Base-by-base conservation (phyloP, 2,888 invertebrate species). In the Zaprionus obscuricornis region DNA sequence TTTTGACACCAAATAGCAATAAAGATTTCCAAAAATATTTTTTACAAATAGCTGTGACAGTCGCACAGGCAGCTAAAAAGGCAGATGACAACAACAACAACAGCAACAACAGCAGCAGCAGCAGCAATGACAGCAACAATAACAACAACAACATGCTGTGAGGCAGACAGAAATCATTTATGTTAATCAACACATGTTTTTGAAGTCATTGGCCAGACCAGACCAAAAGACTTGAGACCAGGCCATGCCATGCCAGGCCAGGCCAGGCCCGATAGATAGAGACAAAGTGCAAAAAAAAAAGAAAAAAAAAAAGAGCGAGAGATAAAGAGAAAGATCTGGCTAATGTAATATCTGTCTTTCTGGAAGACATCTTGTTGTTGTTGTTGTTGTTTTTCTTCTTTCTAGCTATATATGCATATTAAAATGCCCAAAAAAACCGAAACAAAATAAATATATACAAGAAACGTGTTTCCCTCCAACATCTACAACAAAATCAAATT, bases 141-240 rank as follows among this genome's bases (percentile, higher is more conserved):
- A 60, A 20, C 49, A 49, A 18, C 17, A 11, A 16, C n/a, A 39
- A 5, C 33, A 50, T 45, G 58, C 66, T 70, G 66, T 54, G 60
- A 52, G 82, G 51, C 74, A 57, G 60, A 66, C 68, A 65, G 64
- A 77, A 83, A 82, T 85, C 79, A 74, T 85, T 85, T 81, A 81
- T 85, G 85, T 78, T 85, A 85, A 81, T 85, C 85, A 74, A 85
- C 75, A 81, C 78, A 70, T 82, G 82, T 79, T 82, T 82, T 72
- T 46, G 63, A 63, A 78, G 78, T 83, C 84, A 83, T 78, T 78
- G 78, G 84, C 78, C 81, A 74, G 55, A 54, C 45, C 56, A 42
- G 51, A 46, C 55, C 56, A 24, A 24, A 50, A 31, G 43, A 64
- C 33, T 37, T 24, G 49, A 16, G 40, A 51, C 40, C 42, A 31